These are phyloP conservation scores for Sclerodermus sp. DNA, from an alignment of 2,888 invertebrate genomes.

Conservation along the genomic window DNA sequence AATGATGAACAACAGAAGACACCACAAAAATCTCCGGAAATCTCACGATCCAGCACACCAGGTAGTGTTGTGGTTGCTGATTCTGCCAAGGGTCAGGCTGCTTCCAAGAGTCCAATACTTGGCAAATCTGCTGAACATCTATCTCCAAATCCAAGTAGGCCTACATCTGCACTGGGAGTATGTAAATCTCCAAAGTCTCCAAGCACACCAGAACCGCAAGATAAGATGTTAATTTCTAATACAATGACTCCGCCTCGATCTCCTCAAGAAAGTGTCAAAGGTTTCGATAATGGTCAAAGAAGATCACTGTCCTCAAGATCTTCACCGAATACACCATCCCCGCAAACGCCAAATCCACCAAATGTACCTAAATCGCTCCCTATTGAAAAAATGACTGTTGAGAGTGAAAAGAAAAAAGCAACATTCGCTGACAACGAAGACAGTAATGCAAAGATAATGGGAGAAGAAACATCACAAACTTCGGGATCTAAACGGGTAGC, in stretches of 20 bases:
- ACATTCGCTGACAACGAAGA: slow-evolving; percentile 23
- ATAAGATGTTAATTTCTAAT: too few relatives aligned
- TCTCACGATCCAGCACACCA: slow-evolving; percentile 2
- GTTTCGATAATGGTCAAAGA: slow-evolving; percentile 46
- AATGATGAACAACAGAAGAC: not conserved
- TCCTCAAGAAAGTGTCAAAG: slow-evolving; percentile 33
- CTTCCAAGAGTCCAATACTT: not conserved
- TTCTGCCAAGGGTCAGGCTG: too few relatives aligned
- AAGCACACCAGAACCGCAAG: slow-evolving; percentile 15
- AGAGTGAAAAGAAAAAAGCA: slow-evolving; percentile 26
- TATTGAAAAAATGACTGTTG: slow-evolving; percentile 9
- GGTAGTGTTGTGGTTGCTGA: not conserved
- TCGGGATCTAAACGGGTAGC: not conserved
- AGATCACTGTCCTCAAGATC: slow-evolving; percentile 38
- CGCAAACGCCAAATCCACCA: slow-evolving; percentile 27
- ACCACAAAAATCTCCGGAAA: slow-evolving; percentile 2
- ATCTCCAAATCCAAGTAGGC: not conserved
- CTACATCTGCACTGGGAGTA: not conserved
- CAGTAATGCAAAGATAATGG: too few relatives aligned
- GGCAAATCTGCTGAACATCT: slow-evolving; percentile 4
- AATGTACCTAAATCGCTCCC: slow-evolving; percentile 24
- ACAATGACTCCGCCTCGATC: slow-evolving; percentile 14
- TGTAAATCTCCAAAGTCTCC: slow-evolving; percentile 10
- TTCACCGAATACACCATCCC: slow-evolving; percentile 20
- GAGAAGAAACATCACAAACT: too few relatives aligned